Evolutionary conservation across 2,113 vertebrate genomes (phyloP), one percentile per base, ranked within the genome.

Genomic region (Platichthys stellatus): DNA sequence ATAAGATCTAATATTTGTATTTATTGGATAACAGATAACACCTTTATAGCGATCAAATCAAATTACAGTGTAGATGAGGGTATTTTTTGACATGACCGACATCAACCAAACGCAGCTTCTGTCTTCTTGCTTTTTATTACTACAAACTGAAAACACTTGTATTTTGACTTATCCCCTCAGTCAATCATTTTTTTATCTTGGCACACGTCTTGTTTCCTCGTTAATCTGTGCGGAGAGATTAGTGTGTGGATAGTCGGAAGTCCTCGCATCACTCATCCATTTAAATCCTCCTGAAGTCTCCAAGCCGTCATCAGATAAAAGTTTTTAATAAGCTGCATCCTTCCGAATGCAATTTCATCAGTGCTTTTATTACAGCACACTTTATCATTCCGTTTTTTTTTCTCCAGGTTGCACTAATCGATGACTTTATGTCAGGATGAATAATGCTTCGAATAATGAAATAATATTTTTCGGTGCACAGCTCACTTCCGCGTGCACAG

Each of bases 401-500:
- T 18, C 10, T 80, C 17, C 12, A 14, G 57, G 53, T 61, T 76
- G 65, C 31, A 84, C 84, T 81, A 73, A 80, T 83, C 82, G 86
- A 82, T 88, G 68, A 84, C 64, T 87, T 75, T 69, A 23, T 72
- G 70, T 81, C 81, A 83, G 59, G 0, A 64, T 80, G 67, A 85
- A 74, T 76, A 78, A 82, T 72, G 58, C 54, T 49, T 74, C 62
- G 73, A 64, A 59, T 72, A 45, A 79, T 61, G 70, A 53, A 76
- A 82, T 85, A 12, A 14, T 47, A 38, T 47, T 47, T 74, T 53
- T 76, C 43, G 31, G 10, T 56, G 83, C 15, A 72, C 64, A 53
- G 74, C 63, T 72, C 56, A 76, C 6, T 0, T 15, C 47, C 17
- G 18, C 17, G 3, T 49, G 47, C 47, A 51, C 47, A 51, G 17